These are phyloP conservation scores for Leucoptera coffeella DNA, from an alignment of 2,888 invertebrate genomes.

Conservation along the genomic window DNA sequence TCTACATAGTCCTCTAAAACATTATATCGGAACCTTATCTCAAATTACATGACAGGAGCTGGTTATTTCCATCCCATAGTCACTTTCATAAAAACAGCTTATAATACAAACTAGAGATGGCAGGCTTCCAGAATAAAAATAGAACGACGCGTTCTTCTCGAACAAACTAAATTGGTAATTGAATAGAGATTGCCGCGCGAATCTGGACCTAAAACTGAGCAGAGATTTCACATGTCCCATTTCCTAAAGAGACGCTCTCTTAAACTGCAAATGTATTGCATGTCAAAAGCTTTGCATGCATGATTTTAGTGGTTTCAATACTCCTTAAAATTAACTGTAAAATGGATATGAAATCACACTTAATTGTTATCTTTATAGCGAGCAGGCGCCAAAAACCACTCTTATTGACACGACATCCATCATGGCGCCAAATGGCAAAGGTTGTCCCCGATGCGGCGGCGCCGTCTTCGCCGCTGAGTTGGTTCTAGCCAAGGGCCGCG, in stretches of 20 bases:
- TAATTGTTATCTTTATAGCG: slow-evolving; percentile 42
- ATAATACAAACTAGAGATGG: slow-evolving; percentile 53
- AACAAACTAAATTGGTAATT: slow-evolving; percentile 46
- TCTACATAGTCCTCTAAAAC: too few species aligned
- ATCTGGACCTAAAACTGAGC: too few species aligned
- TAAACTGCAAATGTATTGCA: too few species aligned
- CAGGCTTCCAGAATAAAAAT: slow-evolving; percentile 41
- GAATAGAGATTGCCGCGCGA: too few species aligned
- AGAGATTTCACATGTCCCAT: too few species aligned
- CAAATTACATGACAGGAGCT: slow-evolving; percentile 46
- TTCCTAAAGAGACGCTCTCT: too few species aligned
- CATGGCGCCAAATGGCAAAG: slow-evolving; percentile 77
- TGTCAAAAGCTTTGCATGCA: too few species aligned
- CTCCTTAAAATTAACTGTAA: too few species aligned
- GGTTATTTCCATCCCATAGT: slow-evolving; percentile 50
- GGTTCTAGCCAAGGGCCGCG: slow-evolving; percentile 83
- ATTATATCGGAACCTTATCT: slow-evolving; percentile 13
- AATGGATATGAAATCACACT: too few species aligned
- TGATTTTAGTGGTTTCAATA: too few species aligned
- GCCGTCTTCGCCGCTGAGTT: slow-evolving; percentile 92
- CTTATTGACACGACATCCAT: slow-evolving; percentile 75
- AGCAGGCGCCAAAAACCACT: slow-evolving; percentile 69
- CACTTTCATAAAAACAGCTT: slow-evolving; percentile 54
- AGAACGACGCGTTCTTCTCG: slow-evolving; percentile 39
- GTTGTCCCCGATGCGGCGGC: slow-evolving; percentile 86